phyloP scores from a whole-genome alignment of 2,888 invertebrate genomes.

The Cataglyphis rosenhaueri region DNA sequence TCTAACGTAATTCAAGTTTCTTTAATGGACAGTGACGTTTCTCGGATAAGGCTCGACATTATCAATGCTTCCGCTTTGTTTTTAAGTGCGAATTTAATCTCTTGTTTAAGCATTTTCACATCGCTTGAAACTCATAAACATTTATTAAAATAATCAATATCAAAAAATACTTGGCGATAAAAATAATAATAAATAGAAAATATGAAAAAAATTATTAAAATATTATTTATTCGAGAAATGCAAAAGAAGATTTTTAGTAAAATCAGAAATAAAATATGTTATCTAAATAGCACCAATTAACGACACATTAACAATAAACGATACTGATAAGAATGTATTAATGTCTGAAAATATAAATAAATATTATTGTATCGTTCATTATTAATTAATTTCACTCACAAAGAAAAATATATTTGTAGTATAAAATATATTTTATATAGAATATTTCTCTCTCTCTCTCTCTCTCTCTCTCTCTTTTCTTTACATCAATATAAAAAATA shows the following conservation, averaged over 20 bases:
- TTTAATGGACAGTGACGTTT: not conserved
- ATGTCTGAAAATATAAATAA: not conserved
- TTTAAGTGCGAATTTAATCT: slow-evolving; percentile 17
- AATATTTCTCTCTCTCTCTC: not conserved
- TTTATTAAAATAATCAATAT: not conserved
- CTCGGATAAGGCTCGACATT: not conserved
- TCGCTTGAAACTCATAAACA: not conserved
- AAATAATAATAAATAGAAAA: not conserved
- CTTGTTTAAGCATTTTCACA: not conserved
- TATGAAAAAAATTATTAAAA: not conserved
- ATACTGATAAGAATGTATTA: not conserved
- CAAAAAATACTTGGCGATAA: not conserved
- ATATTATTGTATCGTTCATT: not conserved
- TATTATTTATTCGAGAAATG: not conserved
- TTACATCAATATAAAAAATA: not conserved
- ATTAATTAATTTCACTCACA: not conserved
- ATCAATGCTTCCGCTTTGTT: not conserved
- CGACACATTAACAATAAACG: no score
- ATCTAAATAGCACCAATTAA: not conserved
- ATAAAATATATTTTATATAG: not conserved
- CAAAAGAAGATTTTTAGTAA: not conserved
- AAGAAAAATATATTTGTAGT: not conserved
- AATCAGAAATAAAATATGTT: not conserved
- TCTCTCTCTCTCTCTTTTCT: not conserved
- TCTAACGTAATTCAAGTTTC: not conserved